phyloP scores from a whole-genome alignment of 2,888 invertebrate genomes.

The Cephus sareptanus region DNA sequence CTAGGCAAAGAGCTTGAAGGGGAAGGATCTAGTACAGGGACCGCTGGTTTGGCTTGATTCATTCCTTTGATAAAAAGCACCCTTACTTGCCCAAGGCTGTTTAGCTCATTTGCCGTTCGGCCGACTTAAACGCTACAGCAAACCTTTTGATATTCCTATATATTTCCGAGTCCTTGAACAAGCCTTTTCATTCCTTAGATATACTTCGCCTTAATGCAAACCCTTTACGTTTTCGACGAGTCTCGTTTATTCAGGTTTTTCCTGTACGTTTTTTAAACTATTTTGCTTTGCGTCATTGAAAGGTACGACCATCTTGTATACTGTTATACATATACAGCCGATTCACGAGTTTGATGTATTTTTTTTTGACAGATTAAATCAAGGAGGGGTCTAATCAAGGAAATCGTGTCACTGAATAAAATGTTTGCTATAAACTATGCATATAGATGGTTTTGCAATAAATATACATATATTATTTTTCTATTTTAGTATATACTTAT shows the following conservation, averaged over 20 bases:
- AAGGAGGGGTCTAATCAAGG: no score
- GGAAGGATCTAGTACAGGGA: not conserved
- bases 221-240: not conserved
- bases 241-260: not conserved
- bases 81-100: not conserved
- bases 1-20: not conserved
- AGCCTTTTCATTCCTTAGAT: not conserved
- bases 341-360: no score
- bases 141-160: not conserved
- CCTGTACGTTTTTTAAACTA: not conserved
- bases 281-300: not conserved
- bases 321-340: no score
- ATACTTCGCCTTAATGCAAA: not conserved
- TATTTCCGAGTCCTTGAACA: not conserved
- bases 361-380: no score
- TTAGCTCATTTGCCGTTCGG: conserved; percentile 6
- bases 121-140: not conserved
- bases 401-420: no score
- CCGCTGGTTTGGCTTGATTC: not conserved
- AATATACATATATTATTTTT: no score
- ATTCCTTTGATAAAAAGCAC: not conserved
- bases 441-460: no score
- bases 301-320: not conserved
- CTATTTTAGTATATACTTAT: no score
- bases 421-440: no score